Conservation (phyloP, 2,113 vertebrate genomes). For the Colinus virginianus region DNA sequence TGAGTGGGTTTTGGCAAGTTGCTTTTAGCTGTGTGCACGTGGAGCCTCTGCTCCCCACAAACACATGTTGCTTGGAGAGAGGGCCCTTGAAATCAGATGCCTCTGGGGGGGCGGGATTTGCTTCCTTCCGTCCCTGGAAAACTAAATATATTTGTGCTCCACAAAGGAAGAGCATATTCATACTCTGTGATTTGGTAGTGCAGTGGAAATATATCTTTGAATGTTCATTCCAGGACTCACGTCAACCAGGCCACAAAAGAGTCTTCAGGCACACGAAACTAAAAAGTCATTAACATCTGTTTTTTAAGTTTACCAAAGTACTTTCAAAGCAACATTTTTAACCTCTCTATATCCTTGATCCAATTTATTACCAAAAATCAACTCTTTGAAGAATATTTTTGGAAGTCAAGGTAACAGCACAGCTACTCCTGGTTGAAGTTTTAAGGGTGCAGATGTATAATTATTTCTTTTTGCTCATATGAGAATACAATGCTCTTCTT, state of each 20-base stretch:
- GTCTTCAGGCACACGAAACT: rapidly evolving
- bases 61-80: neutral
- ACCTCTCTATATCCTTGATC: neutral
- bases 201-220: neutral
- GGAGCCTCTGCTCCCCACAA: constrained; percentile 22
- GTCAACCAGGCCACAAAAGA: neutral
- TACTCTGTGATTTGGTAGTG: neutral
- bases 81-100: constrained; percentile 32
- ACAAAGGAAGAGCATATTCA: neutral
- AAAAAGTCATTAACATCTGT: neutral
- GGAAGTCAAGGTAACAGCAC: neutral
- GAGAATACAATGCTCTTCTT: neutral
- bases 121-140: neutral
- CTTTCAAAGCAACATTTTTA: neutral
- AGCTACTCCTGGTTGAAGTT: neutral
- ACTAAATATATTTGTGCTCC: neutral
- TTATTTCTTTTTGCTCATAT: neutral
- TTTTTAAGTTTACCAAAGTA: neutral
- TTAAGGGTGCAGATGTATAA: neutral
- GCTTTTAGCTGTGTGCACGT: neutral
- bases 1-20: neutral
- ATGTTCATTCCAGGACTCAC: neutral
- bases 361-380: neutral
- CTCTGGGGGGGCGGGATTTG: constrained; percentile 9
- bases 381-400: neutral